phyloP scores from a whole-genome alignment of 2,113 vertebrate genomes.

The Boulengeromyrus knoepffleri region DNA sequence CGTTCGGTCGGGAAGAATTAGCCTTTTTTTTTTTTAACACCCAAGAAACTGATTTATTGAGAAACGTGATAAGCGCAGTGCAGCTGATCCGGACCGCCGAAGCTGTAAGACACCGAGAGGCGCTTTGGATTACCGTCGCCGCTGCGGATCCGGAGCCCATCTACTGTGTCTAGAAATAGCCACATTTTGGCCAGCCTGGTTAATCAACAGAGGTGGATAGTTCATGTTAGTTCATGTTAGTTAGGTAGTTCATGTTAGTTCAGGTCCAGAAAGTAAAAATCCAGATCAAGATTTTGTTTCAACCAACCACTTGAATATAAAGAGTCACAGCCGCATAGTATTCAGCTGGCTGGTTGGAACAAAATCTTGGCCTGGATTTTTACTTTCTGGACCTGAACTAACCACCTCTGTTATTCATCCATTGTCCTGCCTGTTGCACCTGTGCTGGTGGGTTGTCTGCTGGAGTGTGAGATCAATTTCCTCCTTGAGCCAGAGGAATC shows the following conservation, averaged over 20 bases:
- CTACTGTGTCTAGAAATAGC: background rate
- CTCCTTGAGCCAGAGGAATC: background rate
- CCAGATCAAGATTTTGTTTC: background rate
- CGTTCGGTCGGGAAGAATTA: background rate
- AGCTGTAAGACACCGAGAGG: background rate
- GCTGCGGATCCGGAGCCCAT: background rate
- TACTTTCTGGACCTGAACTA: background rate
- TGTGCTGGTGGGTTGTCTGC: background rate
- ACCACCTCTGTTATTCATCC: background rate
- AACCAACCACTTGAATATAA: background rate
- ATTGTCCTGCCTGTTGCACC: background rate
- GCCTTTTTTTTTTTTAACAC: background rate
- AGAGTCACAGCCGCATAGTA: background rate
- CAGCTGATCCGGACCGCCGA: background rate
- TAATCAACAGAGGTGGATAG: background rate
- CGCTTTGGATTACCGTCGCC: background rate
- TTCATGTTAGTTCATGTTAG: background rate
- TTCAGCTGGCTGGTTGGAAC: background rate
- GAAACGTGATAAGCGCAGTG: background rate
- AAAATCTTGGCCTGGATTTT: background rate
- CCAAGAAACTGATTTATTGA: background rate
- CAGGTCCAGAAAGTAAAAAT: background rate
- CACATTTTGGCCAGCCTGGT: background rate
- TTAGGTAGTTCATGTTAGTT: background rate
- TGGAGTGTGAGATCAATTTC: background rate